Base-by-base conservation (phyloP, 2,113 vertebrate species). In the Chionomys nivalis region DNA sequence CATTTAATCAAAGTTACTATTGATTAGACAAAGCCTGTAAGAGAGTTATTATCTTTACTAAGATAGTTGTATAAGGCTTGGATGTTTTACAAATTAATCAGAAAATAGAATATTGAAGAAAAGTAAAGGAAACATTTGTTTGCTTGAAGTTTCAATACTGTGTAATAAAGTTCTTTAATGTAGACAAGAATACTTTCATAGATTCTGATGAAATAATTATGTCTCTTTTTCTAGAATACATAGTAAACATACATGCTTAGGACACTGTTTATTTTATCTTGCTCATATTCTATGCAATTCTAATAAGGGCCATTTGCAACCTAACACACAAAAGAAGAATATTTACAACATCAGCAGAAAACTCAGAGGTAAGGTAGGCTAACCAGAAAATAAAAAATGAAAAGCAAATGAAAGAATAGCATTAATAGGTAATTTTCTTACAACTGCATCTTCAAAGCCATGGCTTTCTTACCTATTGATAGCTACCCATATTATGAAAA, bases 81-180 rank as follows among this genome's bases (percentile, higher is more conserved):
- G 10, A 70, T 17, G 33, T 79, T 91, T 83, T 52, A 52, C 44
- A 95, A 49, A 77, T 87, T 39, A 52, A 61, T 12, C 13, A 55
- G 28, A 93, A 96, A 90, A 77, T 77, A 85, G 87, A 72, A 39
- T 47, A 70, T 77, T 65, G 5, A 75, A 89, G 19, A 70, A 90
- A n/a, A 5, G 11, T 21, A 28, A 81, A 75, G 24, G 65, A 82
- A 76, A 44, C 33, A 7, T 28, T 68, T 83, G n/a, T 31, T 86
- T 42, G 70, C 28, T 31, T 70, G 4, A 86, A 79, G 28, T 73
- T 12, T 36, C 0, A 63, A 63, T 68, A 75, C 8, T 89, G 13
- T 86, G 39, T 12, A 81, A 26, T 77, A 13, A 87, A 79, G 66
- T 7, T 65, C 4, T 55, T 63, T 75, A 94, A 79, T 0, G 66